phyloP scores from a whole-genome alignment of 2,113 vertebrate genomes.

The Centropus unirufus region DNA sequence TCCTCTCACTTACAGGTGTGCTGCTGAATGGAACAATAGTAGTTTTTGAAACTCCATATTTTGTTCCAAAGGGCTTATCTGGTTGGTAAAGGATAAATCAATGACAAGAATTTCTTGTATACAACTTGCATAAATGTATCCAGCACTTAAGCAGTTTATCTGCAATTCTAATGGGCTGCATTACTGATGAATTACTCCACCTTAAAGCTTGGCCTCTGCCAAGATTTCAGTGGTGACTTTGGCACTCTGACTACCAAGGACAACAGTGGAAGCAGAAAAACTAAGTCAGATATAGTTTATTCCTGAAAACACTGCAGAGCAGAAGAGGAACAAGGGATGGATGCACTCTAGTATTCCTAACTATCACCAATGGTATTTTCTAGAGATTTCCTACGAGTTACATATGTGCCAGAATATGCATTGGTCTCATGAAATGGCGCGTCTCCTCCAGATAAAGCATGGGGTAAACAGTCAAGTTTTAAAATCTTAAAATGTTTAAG shows the following conservation, averaged over 20 bases:
- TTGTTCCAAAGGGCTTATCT: background rate
- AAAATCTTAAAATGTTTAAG: background rate
- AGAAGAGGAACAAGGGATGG: background rate
- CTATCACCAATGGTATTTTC: background rate
- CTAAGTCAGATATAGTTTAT: background rate
- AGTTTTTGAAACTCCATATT: background rate
- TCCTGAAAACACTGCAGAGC: background rate
- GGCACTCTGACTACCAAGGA: background rate
- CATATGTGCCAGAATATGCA: background rate
- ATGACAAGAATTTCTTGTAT: background rate
- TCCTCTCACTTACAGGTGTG: background rate
- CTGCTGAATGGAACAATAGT: background rate
- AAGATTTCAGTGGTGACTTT: slow-evolving; percentile 32
- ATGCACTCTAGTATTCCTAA: background rate
- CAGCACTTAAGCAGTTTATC: background rate
- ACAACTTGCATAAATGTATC: background rate
- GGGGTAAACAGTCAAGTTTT: background rate
- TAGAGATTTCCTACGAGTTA: background rate
- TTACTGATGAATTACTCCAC: slow-evolving; percentile 8
- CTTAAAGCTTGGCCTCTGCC: slow-evolving; percentile 2
- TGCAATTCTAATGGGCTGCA: background rate
- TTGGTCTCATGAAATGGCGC: background rate
- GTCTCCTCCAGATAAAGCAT: background rate
- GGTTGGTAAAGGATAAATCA: background rate
- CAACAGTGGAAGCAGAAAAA: background rate